phyloP scores from a whole-genome alignment of 2,797 vertebrate genomes.

The Coregonus sp. region DNA sequence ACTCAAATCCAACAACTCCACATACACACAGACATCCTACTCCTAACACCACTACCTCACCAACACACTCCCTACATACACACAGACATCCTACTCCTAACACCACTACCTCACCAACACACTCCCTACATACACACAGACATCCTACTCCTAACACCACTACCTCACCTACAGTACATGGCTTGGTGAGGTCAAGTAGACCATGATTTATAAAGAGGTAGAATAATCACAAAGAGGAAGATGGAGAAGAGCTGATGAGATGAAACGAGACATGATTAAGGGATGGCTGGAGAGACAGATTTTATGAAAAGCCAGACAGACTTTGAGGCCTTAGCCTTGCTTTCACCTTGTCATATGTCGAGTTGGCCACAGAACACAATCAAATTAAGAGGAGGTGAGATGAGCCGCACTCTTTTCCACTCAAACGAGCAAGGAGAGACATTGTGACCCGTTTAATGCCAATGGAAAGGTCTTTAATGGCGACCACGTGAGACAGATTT shows the following conservation, averaged over 20 bases:
- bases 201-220: background rate
- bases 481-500: constrained; percentile 57
- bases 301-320: constrained; percentile 1
- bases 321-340: constrained; percentile 4
- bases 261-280: background rate
- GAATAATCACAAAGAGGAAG: background rate
- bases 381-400: constrained; percentile 50
- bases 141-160: background rate
- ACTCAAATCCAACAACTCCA: too few relatives aligned
- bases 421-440: constrained; percentile 48
- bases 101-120: constrained; percentile 60
- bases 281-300: background rate
- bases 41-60: constrained; percentile 61
- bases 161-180: background rate
- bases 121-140: background rate
- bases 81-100: constrained; percentile 42
- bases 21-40: constrained; percentile 29
- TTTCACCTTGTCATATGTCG: constrained; percentile 42
- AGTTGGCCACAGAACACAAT: constrained; percentile 39
- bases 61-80: constrained; percentile 16
- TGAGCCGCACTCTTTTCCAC: constrained; percentile 43
- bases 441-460: constrained; percentile 53
- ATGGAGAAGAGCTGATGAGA: background rate
- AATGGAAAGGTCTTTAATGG: constrained; percentile 62
- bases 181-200: background rate